Base-by-base conservation (phyloP, 2,888 invertebrate species). In the Fragum fragum region DNA sequence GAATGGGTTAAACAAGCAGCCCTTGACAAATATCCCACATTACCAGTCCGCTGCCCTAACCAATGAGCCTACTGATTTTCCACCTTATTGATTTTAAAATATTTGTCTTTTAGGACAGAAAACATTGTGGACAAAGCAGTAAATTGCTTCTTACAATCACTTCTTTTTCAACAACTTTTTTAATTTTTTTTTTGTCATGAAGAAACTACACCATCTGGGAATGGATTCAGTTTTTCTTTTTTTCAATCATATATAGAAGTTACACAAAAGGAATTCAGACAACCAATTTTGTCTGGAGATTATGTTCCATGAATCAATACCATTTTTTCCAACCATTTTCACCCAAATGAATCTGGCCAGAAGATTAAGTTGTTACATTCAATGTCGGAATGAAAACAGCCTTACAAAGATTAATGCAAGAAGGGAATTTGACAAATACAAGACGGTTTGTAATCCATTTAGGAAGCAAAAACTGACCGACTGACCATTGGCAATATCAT, bases 91-190 rank as follows among this genome's bases (percentile, higher is more conserved):
- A 39, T 9, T 39, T 39, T 39, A 39, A 39, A 39, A 9, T 39
- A 39, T 39, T 39, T 39, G 39, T 39, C 39, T 39, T 39, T 39
- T 14, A n/a, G 53, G 6, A 21, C 18, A 53, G 9, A 63, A 63
- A 63, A 63, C 63, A 63, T 63, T 63, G 39, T 63, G 63, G 63
- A n/a, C 32, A 63, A 63, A 36, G 63, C 21, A 63, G 39, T n/a
- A 63, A 63, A 63, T 26, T 63, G 63, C 63, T 63, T 16, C 11
- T 63, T 3, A 63, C 21, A 16, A 63, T 2, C 63, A 63, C 36
- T 59, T 28, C 59, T 26, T 59, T 59, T 59, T 11, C 28, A 23
- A 59, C 59, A 26, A 59, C 26, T 23, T 59, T 59, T 59, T 59
- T 28, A 6, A n/a, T n/a, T n/a, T n/a, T n/a, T n/a, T n/a, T n/a